These are phyloP conservation scores for Conopomorpha cramerella DNA, from an alignment of 1,140 invertebrate genomes.

Conservation along the genomic window DNA sequence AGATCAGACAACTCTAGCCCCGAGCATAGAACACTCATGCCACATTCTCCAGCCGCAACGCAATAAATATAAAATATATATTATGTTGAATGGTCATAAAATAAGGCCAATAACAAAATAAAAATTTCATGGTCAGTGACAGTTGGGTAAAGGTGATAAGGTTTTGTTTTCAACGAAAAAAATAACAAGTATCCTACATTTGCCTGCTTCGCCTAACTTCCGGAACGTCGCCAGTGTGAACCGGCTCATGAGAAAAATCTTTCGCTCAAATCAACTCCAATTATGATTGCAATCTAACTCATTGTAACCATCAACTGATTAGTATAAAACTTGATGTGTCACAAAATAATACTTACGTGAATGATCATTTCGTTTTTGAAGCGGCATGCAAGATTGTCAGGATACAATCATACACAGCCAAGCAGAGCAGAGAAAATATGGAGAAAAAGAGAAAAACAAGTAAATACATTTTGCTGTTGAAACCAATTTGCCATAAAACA, in stretches of 20 bases:
- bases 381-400: conserved; percentile 74
- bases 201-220: too few species aligned
- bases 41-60: conserved; percentile 57
- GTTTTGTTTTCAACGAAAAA: too few species aligned
- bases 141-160: background rate
- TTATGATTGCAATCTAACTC: too few species aligned
- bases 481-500: conserved; percentile 53
- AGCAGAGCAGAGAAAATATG: conserved; percentile 78
- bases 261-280: too few species aligned
- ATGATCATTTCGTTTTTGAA: conserved; percentile 76
- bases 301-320: too few species aligned
- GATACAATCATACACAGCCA: conserved; percentile 75
- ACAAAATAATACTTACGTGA: conserved; percentile 77
- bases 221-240: too few species aligned
- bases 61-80: conserved; percentile 32
- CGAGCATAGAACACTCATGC: conserved; percentile 39
- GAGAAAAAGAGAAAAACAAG: conserved; percentile 71
- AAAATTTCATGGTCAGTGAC: too few species aligned
- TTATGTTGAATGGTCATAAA: conserved; percentile 51
- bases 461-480: conserved; percentile 61
- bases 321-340: conserved; percentile 54
- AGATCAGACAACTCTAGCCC: conserved; percentile 24
- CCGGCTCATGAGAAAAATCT: too few species aligned
- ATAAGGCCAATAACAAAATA: conserved; percentile 25
- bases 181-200: too few species aligned